Evolutionary conservation across 2,888 invertebrate species (phyloP), one percentile per base, ranked within the genome.

Genomic region (Xanthorhoe designata): DNA sequence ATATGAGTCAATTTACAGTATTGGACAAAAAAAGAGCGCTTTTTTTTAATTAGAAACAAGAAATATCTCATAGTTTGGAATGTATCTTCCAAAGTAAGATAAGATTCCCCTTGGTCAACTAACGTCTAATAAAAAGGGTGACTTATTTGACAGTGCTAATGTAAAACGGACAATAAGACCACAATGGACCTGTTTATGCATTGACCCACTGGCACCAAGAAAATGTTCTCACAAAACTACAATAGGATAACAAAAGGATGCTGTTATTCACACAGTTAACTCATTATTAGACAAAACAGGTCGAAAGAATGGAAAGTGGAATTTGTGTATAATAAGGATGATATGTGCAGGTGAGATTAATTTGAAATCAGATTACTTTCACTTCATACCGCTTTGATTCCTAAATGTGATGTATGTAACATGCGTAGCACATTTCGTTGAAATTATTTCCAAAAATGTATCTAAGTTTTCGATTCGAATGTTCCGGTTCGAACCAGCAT

Each of bases 261-360:
- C 91, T 92, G 91, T 92, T 92, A 90, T 91, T 92, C 92, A 93
- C 92, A 92, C 91, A 91, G 91, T 92, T 93, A 90, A 89, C 86
- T 90, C 84, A 86, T 82, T 84, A 84, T 86, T 85, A 84, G 75
- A 79, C 75, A 80, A 81, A 64, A 61, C 51, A 24, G 19, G 57
- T 19, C 9, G 18, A 62, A 51, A 57, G 42, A 60, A 61, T 56
- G 51, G 49, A 52, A 24, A 24, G 24, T 56, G 47, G 50, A 51
- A 62, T 68, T 51, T 53, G 32, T 64, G 59, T 64, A 52, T 10
- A 32, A 42, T 42, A 42, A 13, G 42, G 13, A 15, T 47, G 7
- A 47, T 17, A 5, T 47, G 6, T 47, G 17, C 15, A 47, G 47
- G 15, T 47, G 8, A 8, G 17, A 17, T 47, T 3, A 15, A 13